Evolutionary conservation across 2,113 vertebrate genomes (phyloP).

Genomic region (human): GRCh38 chr4:122126001-122126500

Average conservation of each 20-base stretch:
- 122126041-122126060: neutral
- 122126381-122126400: neutral
- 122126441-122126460: neutral
- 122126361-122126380: neutral
- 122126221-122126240: neutral
- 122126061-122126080: neutral
- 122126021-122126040: neutral
- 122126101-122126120: neutral
- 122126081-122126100: neutral
- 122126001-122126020: neutral
- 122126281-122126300: neutral
- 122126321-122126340: neutral
- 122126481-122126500: neutral
- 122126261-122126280: neutral
- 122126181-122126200: neutral
- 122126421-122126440: neutral
- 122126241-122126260: neutral
- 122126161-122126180: neutral
- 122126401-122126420: neutral
- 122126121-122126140: neutral
- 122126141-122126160: neutral
- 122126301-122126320: neutral
- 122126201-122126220: neutral
- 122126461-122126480: neutral
- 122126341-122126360: neutral